These are phyloP conservation scores for Microcebus griseorufus DNA, from an alignment of 2,113 vertebrate genomes.

Conservation along the genomic window DNA sequence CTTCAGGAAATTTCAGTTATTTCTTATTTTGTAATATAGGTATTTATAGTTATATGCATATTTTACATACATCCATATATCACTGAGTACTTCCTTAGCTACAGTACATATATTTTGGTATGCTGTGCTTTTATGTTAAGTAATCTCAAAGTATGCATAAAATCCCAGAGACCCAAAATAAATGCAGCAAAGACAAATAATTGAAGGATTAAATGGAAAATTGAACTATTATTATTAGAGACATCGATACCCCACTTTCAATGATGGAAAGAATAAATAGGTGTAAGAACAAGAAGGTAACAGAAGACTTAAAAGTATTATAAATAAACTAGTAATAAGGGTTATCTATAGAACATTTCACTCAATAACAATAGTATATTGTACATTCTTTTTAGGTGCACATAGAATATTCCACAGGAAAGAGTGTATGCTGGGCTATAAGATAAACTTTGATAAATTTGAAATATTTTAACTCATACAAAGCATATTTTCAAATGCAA, in stretches of 20 bases:
- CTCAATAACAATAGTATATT: not conserved
- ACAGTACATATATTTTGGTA: not conserved
- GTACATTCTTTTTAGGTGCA: not conserved
- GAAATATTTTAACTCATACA: not conserved
- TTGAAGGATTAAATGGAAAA: not conserved
- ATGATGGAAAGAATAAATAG: not conserved
- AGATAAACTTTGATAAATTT: not conserved
- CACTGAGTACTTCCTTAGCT: not conserved
- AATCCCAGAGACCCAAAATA: not conserved
- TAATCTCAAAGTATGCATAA: not conserved
- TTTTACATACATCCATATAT: too few relatives aligned
- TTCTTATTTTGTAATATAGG: not conserved
- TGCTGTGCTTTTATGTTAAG: not conserved
- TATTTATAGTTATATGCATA: not conserved
- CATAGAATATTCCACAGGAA: not conserved
- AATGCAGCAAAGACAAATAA: not conserved
- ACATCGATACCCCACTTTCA: not conserved
- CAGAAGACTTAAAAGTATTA: not conserved
- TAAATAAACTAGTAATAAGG: not conserved
- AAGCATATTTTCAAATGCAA: not conserved
- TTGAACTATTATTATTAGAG: not conserved
- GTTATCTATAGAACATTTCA: not conserved
- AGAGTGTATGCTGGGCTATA: not conserved
- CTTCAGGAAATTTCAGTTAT: not conserved
- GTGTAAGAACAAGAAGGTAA: not conserved